These are phyloP conservation scores for Oryzias sinensis DNA, from an alignment of 2,797 vertebrate species.

Conservation along the genomic window DNA sequence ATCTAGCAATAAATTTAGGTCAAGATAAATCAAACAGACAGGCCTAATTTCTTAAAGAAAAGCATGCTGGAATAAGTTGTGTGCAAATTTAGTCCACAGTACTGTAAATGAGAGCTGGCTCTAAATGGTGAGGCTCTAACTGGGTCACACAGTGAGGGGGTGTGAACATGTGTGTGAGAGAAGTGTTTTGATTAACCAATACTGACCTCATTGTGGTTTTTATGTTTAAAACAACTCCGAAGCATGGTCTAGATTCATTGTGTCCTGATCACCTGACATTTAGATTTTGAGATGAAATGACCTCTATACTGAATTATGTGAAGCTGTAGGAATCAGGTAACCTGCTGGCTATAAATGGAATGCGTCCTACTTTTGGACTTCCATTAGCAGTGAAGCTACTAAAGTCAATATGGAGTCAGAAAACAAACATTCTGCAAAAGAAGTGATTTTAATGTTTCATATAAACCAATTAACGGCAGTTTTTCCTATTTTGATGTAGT, in stretches of 20 bases:
- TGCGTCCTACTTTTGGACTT: constrained; percentile 33
- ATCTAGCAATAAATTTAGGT: background rate
- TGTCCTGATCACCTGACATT: background rate
- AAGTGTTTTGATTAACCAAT: constrained; percentile 56
- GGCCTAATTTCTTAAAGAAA: constrained; percentile 23
- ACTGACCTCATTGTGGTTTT: constrained; percentile 60
- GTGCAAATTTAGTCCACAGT: constrained; percentile 71
- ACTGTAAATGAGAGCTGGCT: constrained; percentile 59
- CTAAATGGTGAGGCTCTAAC: constrained; percentile 72
- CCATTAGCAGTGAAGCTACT: constrained; percentile 11
- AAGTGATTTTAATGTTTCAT: background rate
- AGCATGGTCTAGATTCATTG: constrained; percentile 13
- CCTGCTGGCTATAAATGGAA: constrained; percentile 30
- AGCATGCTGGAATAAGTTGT: constrained; percentile 23
- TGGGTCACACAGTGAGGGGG: constrained; percentile 72
- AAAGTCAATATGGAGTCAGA: constrained; percentile 7
- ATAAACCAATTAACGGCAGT: no score
- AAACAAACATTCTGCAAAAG: constrained; percentile 7
- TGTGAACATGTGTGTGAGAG: constrained; percentile 33
- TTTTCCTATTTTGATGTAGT: background rate
- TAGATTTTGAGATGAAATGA: constrained; percentile 16
- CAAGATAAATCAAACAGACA: background rate
- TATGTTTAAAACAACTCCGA: constrained; percentile 48
- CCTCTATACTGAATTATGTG: constrained; percentile 1
- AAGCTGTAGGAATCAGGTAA: constrained; percentile 16